phyloP scores from a whole-genome alignment of 2,888 invertebrate genomes.

The Bembecia ichneumoniformis region DNA sequence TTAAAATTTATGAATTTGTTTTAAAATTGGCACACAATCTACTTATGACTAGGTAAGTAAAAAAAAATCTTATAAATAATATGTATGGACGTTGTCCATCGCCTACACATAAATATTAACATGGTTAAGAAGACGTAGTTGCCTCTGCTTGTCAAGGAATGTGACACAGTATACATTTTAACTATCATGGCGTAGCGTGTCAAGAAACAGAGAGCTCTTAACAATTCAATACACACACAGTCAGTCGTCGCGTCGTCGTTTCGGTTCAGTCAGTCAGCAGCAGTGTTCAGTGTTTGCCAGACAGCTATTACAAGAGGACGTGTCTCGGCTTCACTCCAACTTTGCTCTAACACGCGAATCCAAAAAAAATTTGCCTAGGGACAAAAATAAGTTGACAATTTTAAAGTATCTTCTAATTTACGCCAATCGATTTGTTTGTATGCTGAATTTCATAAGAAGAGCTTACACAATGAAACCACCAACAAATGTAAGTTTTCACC shows the following conservation, averaged over 20 bases:
- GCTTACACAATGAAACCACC: conserved; percentile 63
- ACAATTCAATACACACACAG: too few relatives aligned
- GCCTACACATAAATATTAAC: not conserved
- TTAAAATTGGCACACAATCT: too few relatives aligned
- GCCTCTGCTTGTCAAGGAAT: not conserved
- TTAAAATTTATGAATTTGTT: too few relatives aligned
- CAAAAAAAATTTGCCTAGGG: not conserved
- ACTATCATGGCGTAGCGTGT: not conserved
- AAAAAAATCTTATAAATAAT: not conserved
- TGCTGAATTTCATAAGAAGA: conserved; percentile 47
- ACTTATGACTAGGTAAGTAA: too few relatives aligned
- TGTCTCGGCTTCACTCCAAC: conserved; percentile 38
- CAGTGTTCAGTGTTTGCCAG: conserved; percentile 53
- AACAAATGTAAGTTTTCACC: conserved; percentile 44
- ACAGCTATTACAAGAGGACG: conserved; percentile 33
- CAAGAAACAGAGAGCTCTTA: too few relatives aligned
- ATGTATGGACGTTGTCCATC: not conserved
- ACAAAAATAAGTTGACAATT: not conserved
- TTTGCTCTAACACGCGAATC: conserved; percentile 19
- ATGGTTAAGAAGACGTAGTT: not conserved
- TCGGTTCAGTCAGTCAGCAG: too few relatives aligned
- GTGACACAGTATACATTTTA: not conserved
- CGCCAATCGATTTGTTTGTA: conserved; percentile 19
- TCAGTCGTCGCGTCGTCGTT: too few relatives aligned
- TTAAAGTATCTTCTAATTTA: conserved; percentile 7